Evolutionary conservation across 1,140 invertebrate genomes (phyloP).

Genomic region (Oreohelix idahoensis): DNA sequence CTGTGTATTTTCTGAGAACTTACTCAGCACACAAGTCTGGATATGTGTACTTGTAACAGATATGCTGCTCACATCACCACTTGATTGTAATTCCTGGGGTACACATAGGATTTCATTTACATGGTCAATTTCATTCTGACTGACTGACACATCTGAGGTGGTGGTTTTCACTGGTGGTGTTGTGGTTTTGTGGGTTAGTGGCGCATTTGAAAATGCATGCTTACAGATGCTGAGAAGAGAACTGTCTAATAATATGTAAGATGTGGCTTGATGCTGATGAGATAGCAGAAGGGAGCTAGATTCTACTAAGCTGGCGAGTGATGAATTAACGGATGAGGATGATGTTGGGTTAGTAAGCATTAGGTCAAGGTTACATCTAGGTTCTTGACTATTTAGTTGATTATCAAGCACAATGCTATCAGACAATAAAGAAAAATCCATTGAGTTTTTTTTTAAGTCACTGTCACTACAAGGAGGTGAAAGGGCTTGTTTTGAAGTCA

Average conservation of each 20-base stretch:
- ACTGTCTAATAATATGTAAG: not conserved
- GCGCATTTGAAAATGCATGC: not conserved
- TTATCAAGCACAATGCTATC: not conserved
- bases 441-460: not conserved
- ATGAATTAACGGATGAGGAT: not conserved
- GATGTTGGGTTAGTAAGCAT: slow-evolving; percentile 20
- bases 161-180: not conserved
- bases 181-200: not conserved
- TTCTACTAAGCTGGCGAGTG: not conserved
- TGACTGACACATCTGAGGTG: slow-evolving; percentile 16
- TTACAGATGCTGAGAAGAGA: not conserved
- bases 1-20: too few species aligned
- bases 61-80: not conserved
- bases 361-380: slow-evolving; percentile 21
- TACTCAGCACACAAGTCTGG: too few species aligned
- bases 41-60: not conserved
- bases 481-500: not conserved
- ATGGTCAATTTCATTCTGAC: slow-evolving; percentile 36
- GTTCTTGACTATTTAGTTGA: not conserved
- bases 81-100: not conserved
- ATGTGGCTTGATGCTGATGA: not conserved
- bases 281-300: not conserved
- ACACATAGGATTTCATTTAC: not conserved
- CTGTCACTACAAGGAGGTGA: not conserved
- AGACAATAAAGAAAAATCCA: not conserved